Conservation (phyloP, 2,113 vertebrate species). For the Terrapene triunguis region DNA sequence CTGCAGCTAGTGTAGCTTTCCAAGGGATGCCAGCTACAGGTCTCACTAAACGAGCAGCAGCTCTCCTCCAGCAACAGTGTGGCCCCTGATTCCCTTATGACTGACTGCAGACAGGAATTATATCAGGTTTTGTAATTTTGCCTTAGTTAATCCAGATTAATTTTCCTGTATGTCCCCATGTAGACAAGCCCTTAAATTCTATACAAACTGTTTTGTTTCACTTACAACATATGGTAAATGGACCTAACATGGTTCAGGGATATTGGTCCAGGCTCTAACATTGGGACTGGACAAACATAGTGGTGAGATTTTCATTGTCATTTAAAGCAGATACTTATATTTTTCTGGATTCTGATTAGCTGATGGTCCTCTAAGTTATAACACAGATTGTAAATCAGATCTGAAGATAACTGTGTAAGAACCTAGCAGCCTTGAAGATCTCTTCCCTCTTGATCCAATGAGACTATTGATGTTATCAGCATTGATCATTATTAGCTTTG, state of each 20-base stretch:
- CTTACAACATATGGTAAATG: fast-evolving
- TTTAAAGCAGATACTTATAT: not conserved
- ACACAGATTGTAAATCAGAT: not conserved
- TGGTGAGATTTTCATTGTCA: fast-evolving
- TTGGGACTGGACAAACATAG: fast-evolving
- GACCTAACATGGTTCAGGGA: not conserved
- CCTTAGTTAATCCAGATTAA: not conserved
- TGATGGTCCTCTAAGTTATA: not conserved
- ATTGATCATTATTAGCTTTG: not conserved
- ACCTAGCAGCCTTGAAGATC: slow-evolving; percentile 2
- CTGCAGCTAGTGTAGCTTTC: not conserved
- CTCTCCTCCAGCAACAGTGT: not conserved
- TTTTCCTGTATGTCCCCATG: not conserved
- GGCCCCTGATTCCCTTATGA: not conserved
- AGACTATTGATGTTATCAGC: slow-evolving; percentile 42
- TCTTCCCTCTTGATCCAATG: not conserved
- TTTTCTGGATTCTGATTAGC: not conserved
- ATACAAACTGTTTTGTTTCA: fast-evolving
- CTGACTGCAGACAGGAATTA: fast-evolving
- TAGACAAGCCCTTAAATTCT: not conserved
- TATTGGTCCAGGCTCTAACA: fast-evolving
- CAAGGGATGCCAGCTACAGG: not conserved
- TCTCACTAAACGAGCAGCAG: not conserved
- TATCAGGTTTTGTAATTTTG: not conserved
- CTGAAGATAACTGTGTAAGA: slow-evolving; percentile 22